phyloP scores from a whole-genome alignment of 2,113 vertebrate genomes.

The Mirounga angustirostris region DNA sequence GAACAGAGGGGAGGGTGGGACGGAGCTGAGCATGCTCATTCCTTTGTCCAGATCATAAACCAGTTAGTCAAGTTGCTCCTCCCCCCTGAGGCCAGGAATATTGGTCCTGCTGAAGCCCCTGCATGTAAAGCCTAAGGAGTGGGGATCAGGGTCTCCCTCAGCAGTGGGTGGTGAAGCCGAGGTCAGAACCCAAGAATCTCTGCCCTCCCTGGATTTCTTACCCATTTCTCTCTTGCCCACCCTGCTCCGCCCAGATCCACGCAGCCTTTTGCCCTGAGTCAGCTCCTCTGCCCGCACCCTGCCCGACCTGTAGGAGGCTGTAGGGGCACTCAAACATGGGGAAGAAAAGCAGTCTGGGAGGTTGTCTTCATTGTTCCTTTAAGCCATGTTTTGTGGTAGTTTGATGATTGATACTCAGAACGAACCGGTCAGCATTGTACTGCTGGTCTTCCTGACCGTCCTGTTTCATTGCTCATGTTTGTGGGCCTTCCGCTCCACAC shows the following conservation, averaged over 20 bases:
- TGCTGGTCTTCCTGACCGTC: neutral
- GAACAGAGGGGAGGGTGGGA: neutral
- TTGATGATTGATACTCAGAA: neutral
- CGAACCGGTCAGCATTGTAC: accelerated
- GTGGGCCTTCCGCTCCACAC: neutral
- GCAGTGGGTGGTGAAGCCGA: neutral
- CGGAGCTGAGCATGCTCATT: accelerated
- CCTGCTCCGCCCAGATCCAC: neutral
- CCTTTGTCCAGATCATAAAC: neutral
- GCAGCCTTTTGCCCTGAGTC: neutral
- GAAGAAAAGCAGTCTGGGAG: neutral
- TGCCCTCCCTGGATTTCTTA: neutral
- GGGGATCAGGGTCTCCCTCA: accelerated
- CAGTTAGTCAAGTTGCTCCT: accelerated
- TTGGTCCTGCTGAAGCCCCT: neutral
- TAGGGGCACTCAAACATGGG: accelerated
- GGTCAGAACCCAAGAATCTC: too few species aligned
- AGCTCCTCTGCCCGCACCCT: neutral
- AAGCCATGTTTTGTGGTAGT: neutral
- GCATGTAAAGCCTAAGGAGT: neutral
- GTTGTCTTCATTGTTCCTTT: neutral
- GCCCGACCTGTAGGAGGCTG: accelerated
- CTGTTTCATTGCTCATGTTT: neutral
- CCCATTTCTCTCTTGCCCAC: neutral
- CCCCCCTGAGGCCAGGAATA: neutral